Conservation (phyloP, 2,113 vertebrate species). For the Pluvialis apricaria region DNA sequence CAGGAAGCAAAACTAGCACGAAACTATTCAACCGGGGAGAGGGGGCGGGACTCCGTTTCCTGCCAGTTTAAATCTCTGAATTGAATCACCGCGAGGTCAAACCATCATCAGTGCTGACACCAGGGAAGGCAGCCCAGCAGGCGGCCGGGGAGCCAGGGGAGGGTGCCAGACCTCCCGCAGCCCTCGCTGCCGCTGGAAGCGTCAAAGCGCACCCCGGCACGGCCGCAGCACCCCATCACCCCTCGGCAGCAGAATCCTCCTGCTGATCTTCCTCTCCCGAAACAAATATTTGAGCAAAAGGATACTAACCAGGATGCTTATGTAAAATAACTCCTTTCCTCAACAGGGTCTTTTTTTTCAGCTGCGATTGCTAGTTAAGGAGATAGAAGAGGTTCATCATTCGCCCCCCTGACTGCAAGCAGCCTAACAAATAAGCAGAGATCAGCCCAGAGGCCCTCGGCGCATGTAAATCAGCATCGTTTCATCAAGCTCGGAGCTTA, state of each 20-base stretch:
- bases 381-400: conserved; percentile 42
- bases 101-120: not conserved
- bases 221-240: no score
- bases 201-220: no score
- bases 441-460: conserved; percentile 32
- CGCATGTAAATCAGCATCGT: conserved; percentile 25
- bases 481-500: conserved; percentile 44
- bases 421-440: conserved; percentile 8
- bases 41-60: not conserved
- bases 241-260: not conserved
- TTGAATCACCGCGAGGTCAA: not conserved
- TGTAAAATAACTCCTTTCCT: not conserved
- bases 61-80: not conserved
- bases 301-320: not conserved
- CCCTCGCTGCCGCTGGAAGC: not conserved
- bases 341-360: not conserved
- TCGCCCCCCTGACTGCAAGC: not conserved
- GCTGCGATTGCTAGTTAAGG: not conserved
- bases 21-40: not conserved
- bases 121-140: not conserved
- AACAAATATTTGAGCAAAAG: not conserved
- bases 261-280: not conserved
- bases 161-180: not conserved
- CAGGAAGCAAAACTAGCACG: not conserved
- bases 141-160: not conserved